Evolutionary conservation across 2,113 vertebrate species (phyloP), one percentile per base, ranked within the genome.

Genomic region (Hippocampus abdominalis): DNA sequence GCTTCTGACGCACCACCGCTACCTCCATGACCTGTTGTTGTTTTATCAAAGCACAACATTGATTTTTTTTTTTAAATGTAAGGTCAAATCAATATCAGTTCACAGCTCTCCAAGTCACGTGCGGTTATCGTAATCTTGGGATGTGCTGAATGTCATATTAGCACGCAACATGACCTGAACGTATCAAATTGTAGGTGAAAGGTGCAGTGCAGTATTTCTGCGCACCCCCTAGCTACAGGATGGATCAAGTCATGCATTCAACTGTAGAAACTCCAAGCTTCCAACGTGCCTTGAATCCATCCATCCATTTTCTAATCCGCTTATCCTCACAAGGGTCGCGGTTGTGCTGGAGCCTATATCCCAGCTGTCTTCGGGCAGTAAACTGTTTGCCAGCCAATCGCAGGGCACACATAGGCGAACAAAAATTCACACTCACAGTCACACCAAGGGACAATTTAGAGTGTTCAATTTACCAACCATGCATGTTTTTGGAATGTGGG

Each of bases 281-380:
- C 60, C 72, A 21, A 66, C 69, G 71, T 73, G 78, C 78, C 76
- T 68, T 73, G 46, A 80, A 72, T 76, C 69, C 42, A 44, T 32
- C 29, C 29, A 32, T 32, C 29, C 5, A 32, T 32, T 32, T 32
- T 32, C 29, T 32, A 32, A 32, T 32, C 29, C 29, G 29, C 29
- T 32, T 32, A 32, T 32, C 29, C 29, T 32, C 29, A 32, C 29
- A 32, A 32, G 29, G 29, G 29, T 5, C 29, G 29, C 29, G 29
- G 29, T 3, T 32, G 29, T 32, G 29, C 29, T 32, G 29, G 4
- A 5, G 29, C 29, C 29, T 32, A 32, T 32, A 32, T 32, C 29
- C 29, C 29, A 32, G 29, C 29, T 32, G 29, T 32, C 29, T 32
- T 32, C 29, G 29, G 29, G 29, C 29, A 32, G 29, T 32, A 32